Base-by-base conservation (phyloP, 2,888 invertebrate species). In the Tupiocoris notatus region DNA sequence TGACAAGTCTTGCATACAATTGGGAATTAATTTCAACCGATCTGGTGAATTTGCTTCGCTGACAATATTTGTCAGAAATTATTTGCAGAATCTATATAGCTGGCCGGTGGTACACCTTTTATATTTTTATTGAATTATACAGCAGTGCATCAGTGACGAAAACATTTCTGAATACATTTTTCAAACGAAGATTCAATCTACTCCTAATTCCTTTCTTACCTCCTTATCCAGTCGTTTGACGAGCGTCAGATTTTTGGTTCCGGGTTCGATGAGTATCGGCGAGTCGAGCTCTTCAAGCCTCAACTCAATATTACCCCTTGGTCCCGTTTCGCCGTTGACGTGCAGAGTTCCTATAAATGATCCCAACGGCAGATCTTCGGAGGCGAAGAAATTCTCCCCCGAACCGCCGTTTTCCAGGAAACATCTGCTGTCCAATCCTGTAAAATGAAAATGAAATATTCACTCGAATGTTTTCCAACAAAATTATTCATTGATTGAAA, bases 391-490 rank as follows among this genome's bases (percentile, higher is more conserved):
- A 84, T 92, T 95, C 84, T 94, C 95, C 67, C 94, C 94, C 0
- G 95, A 94, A 63, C 94, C 94, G 56, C 95, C 95, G 82, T 91
- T 93, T 86, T 94, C 92, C 83, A 96, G 86, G 85, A 93, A 96
- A 83, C 96, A 96, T 82, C 95, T 88, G 82, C 92, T 92, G 86
- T 95, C 95, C 81, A 91, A 71, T 17, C 79, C 79, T 80, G 77
- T 0, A 79, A 80, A n/a, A n/a, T n/a, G n/a, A n/a, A n/a, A n/a
- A n/a, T n/a, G n/a, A n/a, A n/a, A n/a, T 12, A 70, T n/a, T n/a
- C n/a, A n/a, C n/a, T n/a, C n/a, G n/a, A n/a, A n/a, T n/a, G n/a
- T n/a, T n/a, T n/a, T n/a, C n/a, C n/a, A n/a, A n/a, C n/a, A n/a
- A n/a, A n/a, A n/a, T n/a, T n/a, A n/a, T n/a, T n/a, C n/a, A n/a